phyloP scores from a whole-genome alignment of 2,797 vertebrate species.

The Parauchenoglanis punctatus region DNA sequence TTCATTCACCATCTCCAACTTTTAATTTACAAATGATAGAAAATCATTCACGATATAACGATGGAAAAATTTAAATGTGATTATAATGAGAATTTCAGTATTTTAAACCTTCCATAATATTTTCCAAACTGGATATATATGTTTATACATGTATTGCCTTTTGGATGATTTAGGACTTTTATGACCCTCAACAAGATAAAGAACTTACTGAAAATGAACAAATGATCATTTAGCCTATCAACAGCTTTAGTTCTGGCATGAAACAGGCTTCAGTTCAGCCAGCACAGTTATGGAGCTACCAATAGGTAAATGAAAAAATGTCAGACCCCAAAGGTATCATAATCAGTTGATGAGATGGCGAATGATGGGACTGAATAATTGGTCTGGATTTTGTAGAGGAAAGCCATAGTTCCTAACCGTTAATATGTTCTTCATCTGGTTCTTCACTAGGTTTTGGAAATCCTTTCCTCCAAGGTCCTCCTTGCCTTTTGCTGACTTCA shows the following conservation, averaged over 20 bases:
- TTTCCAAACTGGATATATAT: neutral
- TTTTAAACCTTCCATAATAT: neutral
- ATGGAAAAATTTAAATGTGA: neutral
- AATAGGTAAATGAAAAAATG: neutral
- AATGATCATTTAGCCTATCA: neutral
- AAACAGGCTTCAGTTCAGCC: conserved; percentile 1
- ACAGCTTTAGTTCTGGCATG: neutral
- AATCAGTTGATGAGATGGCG: neutral
- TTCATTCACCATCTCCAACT: neutral
- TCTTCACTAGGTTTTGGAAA: conserved; percentile 76
- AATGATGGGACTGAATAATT: neutral
- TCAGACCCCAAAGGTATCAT: neutral
- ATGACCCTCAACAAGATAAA: neutral
- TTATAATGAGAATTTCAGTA: neutral
- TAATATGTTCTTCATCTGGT: conserved; percentile 76
- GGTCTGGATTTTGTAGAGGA: neutral
- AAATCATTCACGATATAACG: neutral
- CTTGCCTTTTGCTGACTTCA: conserved; percentile 76
- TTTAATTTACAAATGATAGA: neutral
- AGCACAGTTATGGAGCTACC: neutral
- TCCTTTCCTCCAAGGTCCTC: conserved; percentile 71
- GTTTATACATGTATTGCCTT: neutral
- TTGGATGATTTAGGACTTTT: neutral
- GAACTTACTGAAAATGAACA: neutral
- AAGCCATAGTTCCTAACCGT: conserved; percentile 65